Evolutionary conservation across 2,113 vertebrate species (phyloP).

Genomic region (Austrofundulus limnaeus): DNA sequence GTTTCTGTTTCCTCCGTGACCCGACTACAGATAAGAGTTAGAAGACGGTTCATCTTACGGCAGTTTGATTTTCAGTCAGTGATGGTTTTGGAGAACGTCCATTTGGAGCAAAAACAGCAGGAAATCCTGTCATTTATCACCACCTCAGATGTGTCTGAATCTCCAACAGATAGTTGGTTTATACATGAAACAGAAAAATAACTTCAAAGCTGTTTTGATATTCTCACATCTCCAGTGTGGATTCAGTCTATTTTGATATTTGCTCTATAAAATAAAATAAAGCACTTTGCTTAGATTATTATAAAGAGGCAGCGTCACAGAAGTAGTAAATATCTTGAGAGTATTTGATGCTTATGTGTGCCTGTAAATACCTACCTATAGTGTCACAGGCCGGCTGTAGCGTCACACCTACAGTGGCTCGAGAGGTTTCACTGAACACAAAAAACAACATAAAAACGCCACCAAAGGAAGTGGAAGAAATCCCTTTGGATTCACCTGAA

Average conservation of each 20-base stretch:
- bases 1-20: too few species aligned
- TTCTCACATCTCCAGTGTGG: slow-evolving; percentile 35
- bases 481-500: slow-evolving; percentile 46
- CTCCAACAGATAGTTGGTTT: slow-evolving; percentile 40
- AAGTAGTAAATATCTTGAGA: slow-evolving; percentile 55
- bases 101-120: background rate
- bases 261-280: slow-evolving; percentile 15
- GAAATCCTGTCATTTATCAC: background rate
- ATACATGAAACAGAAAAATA: slow-evolving; percentile 16
- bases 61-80: background rate
- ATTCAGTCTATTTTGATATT: slow-evolving; percentile 34
- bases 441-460: slow-evolving; percentile 3
- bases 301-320: slow-evolving; percentile 66
- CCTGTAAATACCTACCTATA: slow-evolving; percentile 43
- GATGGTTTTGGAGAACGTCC: slow-evolving; percentile 45
- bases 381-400: slow-evolving; percentile 52
- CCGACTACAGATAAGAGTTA: too few species aligned
- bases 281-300: slow-evolving; percentile 56
- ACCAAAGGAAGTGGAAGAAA: slow-evolving; percentile 42
- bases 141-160: slow-evolving; percentile 8
- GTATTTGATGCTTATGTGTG: slow-evolving; percentile 32
- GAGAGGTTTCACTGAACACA: slow-evolving; percentile 20
- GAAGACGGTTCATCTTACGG: too few species aligned
- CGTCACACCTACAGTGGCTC: slow-evolving; percentile 6
- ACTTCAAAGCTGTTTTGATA: slow-evolving; percentile 14